These are phyloP conservation scores for Salmo trutta DNA, from an alignment of 2,797 vertebrate genomes.

Conservation along the genomic window DNA sequence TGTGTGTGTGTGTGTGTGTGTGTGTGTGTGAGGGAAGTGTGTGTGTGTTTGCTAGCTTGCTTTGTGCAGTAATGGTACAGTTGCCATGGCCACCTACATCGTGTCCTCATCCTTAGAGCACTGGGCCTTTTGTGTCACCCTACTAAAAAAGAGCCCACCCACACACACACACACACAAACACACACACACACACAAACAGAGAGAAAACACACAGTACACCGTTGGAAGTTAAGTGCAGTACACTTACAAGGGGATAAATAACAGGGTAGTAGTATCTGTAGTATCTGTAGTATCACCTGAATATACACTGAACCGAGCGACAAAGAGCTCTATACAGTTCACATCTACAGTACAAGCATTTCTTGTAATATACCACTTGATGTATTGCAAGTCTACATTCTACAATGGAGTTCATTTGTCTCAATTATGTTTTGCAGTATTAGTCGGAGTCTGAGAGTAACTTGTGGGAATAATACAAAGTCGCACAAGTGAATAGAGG, in stretches of 20 bases:
- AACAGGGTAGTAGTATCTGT: neutral
- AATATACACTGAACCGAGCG: neutral
- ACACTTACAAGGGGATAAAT: neutral
- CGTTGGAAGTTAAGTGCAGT: neutral
- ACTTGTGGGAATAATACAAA: conserved; percentile 58
- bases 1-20: conserved; percentile 17
- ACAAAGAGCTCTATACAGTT: neutral
- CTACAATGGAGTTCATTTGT: conserved; percentile 55
- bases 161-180: neutral
- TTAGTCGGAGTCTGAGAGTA: conserved; percentile 63
- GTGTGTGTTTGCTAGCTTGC: conserved; percentile 16
- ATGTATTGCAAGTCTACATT: conserved; percentile 57
- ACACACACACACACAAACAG: conserved; percentile 10
- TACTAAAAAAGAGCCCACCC: conserved; percentile 24
- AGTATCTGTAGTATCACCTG: neutral
- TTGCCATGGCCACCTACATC: conserved; percentile 45
- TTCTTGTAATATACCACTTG: conserved; percentile 28
- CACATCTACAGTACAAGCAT: conserved; percentile 4
- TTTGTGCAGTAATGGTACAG: conserved; percentile 32
- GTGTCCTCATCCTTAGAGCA: conserved; percentile 23
- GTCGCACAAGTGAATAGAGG: conserved; percentile 48
- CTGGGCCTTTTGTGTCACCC: conserved; percentile 27
- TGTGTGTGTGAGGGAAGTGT: conserved; percentile 13
- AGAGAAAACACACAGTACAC: conserved; percentile 7
- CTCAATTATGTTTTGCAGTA: conserved; percentile 61